phyloP scores from a whole-genome alignment of 2,797 vertebrate genomes.

The Acanthurus lineatus region DNA sequence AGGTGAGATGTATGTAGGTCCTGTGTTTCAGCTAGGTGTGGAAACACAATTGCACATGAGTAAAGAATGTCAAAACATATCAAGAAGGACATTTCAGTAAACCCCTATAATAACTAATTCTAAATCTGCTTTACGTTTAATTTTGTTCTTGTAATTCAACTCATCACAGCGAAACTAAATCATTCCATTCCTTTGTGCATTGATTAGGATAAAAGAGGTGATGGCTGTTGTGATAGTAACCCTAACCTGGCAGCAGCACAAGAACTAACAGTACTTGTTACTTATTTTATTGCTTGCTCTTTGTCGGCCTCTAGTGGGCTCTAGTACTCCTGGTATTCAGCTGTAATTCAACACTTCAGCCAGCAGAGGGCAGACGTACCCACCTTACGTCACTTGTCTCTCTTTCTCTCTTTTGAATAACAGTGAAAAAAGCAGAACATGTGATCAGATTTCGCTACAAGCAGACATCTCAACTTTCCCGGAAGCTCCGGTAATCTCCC shows the following conservation, averaged over 20 bases:
- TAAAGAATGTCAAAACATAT: neutral
- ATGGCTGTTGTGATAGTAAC: neutral
- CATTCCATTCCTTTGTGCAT: neutral
- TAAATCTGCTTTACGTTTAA: neutral
- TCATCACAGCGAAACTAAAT: neutral
- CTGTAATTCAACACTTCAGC: neutral
- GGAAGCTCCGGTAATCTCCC: no score
- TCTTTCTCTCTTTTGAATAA: neutral
- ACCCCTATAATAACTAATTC: neutral
- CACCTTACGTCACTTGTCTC: no score
- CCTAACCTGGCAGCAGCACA: neutral
- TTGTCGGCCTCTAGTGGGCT: conserved; percentile 47
- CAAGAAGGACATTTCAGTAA: neutral
- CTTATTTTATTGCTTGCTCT: neutral
- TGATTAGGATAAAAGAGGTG: neutral
- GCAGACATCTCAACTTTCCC: no score
- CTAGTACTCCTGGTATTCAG: neutral
- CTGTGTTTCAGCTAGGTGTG: neutral
- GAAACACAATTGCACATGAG: no score
- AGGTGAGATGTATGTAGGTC: conserved; percentile 3
- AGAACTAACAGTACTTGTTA: neutral
- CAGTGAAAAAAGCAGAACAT: neutral
- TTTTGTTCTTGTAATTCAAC: neutral
- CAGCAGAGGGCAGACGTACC: conserved; percentile 27
- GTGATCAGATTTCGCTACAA: neutral